Conservation (phyloP, 2,113 vertebrate species). For the Vulpes ferrilata region DNA sequence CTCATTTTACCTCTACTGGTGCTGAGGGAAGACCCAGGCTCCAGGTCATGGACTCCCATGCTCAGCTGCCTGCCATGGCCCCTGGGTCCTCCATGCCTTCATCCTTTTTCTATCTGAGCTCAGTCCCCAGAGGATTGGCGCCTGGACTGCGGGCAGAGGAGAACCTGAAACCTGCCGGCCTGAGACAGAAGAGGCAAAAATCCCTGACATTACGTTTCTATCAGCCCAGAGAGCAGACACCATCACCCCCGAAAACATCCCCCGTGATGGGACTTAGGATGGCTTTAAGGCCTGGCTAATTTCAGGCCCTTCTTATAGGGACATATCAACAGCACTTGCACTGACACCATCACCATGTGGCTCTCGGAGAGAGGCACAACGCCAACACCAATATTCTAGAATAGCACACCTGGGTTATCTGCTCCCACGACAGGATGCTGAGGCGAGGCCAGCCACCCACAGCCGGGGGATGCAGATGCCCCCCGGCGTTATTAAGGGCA, state of each 20-base stretch:
- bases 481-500: background rate
- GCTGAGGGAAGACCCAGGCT: background rate
- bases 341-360: background rate
- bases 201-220: background rate
- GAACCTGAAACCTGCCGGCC: background rate
- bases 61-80: background rate
- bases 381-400: background rate
- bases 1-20: background rate
- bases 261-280: background rate
- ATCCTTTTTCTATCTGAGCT: background rate
- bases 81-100: background rate
- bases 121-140: background rate
- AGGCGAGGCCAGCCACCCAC: background rate
- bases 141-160: background rate
- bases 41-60: background rate
- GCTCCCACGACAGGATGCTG: rapidly evolving
- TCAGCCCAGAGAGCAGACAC: background rate
- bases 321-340: background rate
- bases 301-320: background rate
- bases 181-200: background rate
- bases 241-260: background rate
- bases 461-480: background rate
- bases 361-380: background rate
- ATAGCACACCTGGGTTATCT: background rate
- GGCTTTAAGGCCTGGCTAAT: background rate